Evolutionary conservation across 2,797 vertebrate species (phyloP), one percentile per base, ranked within the genome.

Genomic region (Chelidonichthys spinosus): DNA sequence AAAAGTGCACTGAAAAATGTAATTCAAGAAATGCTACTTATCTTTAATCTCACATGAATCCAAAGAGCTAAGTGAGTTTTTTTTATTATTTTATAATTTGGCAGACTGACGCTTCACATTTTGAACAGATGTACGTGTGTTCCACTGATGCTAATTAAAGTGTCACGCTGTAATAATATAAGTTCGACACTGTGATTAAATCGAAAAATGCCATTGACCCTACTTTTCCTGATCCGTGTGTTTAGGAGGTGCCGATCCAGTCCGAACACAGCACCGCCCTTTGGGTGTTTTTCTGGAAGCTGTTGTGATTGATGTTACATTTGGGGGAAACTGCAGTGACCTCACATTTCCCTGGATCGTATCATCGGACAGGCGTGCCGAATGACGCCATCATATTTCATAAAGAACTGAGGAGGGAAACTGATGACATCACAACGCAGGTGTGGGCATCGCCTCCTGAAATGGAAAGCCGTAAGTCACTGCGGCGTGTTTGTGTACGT

Each of bases 111-210:
- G 17, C 8, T 10, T 75, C 36, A 10, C 52, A 75, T 65, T 69
- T 75, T 59, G 35, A 76, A 44, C 60, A 67, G 25, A 59, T 53
- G 49, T 61, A 59, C 11, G 61, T 52, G 42, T 74, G 62, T 71
- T 80, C 67, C 68, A 65, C 74, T 69, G 33, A 54, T 71, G 58
- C 73, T 87, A 86, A 90, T 92, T 85, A 89, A 82, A 74, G 36
- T 83, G 84, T 89, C 86, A 81, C 36, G 32, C 67, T 60, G 72
- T 61, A 40, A 69, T 82, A 60, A 82, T 77, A 72, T 82, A 81
- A 61, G 46, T 50, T 59, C 56, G 43, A 60, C 4, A 4, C 70
- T 76, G 10, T 70, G 61, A 82, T 89, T 88, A 87, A 81, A 90
- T 77, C 87, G 25, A 80, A 65, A 76, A 76, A 50, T n/a, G 50